Conservation (phyloP, 1,140 invertebrate species). For the Drosophila bifasciata region DNA sequence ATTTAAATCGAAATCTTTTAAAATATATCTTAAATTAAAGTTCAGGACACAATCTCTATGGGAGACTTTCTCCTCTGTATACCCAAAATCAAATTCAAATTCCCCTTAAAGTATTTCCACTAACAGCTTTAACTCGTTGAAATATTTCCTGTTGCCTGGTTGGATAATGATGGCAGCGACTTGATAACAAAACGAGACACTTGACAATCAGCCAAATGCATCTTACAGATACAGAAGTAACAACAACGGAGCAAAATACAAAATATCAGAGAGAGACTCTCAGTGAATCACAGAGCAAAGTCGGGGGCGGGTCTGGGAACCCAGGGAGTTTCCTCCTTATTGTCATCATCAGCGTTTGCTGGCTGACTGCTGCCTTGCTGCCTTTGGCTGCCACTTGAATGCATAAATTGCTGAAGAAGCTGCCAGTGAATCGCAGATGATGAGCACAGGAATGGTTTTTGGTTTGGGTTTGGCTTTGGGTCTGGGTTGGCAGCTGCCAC, state of each 20-base stretch:
- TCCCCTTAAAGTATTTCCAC: not conserved
- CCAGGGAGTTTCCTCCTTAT: slow-evolving; percentile 35
- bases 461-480: not conserved
- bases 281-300: slow-evolving; percentile 12
- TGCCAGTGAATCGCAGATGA: slow-evolving; percentile 53
- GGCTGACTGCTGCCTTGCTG: slow-evolving; percentile 32
- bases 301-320: slow-evolving; percentile 37
- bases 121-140: slow-evolving; percentile 6
- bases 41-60: not conserved
- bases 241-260: slow-evolving; percentile 50
- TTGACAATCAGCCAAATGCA: slow-evolving; percentile 75
- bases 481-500: slow-evolving; percentile 54
- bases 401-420: slow-evolving; percentile 74
- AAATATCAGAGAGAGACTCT: slow-evolving; percentile 47
- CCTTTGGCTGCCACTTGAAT: slow-evolving; percentile 74
- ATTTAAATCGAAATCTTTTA: too few species aligned
- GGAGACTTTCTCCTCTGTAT: not conserved
- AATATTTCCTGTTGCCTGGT: slow-evolving; percentile 10
- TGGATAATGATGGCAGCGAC: slow-evolving; percentile 68
- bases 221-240: slow-evolving; percentile 63
- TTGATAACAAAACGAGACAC: slow-evolving; percentile 62
- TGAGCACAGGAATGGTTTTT: slow-evolving; percentile 22
- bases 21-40: not conserved
- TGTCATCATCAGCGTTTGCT: slow-evolving; percentile 55
- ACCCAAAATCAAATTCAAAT: not conserved